Evolutionary conservation across 2,797 vertebrate species (phyloP).

Genomic region (Pelobates cultripes): DNA sequence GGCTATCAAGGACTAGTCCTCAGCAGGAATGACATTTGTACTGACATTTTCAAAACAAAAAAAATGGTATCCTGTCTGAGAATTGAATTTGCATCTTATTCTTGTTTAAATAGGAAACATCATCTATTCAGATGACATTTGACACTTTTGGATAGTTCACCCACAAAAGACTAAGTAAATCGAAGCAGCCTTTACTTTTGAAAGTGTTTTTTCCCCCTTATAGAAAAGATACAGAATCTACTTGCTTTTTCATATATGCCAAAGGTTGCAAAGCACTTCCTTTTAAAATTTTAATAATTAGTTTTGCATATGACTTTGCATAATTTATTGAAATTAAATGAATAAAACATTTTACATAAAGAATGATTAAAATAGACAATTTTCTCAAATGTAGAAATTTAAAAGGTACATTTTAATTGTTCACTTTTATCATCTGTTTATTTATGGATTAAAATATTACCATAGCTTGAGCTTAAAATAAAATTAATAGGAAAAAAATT

Average conservation of each 20-base stretch:
- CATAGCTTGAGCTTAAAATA: too few relatives aligned
- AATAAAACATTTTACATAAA: conserved; percentile 38
- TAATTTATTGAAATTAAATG: conserved; percentile 34
- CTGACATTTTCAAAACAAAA: conserved; percentile 53
- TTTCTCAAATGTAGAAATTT: conserved; percentile 24
- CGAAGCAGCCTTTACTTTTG: conserved; percentile 13
- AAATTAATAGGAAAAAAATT: too few relatives aligned
- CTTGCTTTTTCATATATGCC: conserved; percentile 24
- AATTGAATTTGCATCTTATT: conserved; percentile 49
- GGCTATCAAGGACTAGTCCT: conserved; percentile 44
- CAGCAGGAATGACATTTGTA: conserved; percentile 54
- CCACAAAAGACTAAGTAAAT: conserved; percentile 24
- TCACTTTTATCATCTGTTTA: not conserved
- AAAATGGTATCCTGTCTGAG: conserved; percentile 31
- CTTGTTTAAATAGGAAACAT: conserved; percentile 51
- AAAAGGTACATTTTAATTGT: conserved; percentile 19
- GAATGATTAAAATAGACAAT: conserved; percentile 7
- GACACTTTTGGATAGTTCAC: conserved; percentile 41
- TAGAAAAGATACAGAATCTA: conserved; percentile 26
- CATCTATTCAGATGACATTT: conserved; percentile 51
- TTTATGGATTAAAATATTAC: not conserved
- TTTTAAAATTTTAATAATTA: conserved; percentile 38
- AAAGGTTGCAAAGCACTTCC: conserved; percentile 24
- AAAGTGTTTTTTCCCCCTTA: conserved; percentile 14
- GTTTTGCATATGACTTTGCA: conserved; percentile 6